Evolutionary conservation across 2,797 vertebrate species (phyloP).

Genomic region (Oreonectes daqikongensis): DNA sequence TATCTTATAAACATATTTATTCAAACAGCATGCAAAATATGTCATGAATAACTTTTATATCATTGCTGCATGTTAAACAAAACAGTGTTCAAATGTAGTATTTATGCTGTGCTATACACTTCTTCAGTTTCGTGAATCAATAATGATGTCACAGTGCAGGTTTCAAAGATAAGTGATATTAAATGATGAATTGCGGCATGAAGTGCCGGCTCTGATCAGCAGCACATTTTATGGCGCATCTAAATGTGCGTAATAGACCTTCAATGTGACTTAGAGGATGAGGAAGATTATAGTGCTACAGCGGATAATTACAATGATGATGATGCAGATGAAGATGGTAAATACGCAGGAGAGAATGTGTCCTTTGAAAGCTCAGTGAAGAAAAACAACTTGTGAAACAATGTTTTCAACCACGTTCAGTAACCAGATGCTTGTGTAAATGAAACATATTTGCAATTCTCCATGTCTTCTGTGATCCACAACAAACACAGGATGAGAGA

Average conservation of each 20-base stretch:
- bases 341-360: conserved; percentile 1
- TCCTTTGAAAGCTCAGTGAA: conserved; percentile 26
- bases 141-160: conserved; percentile 19
- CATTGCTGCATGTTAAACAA: conserved; percentile 34
- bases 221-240: conserved; percentile 19
- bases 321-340: conserved; percentile 38
- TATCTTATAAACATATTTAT: conserved; percentile 38
- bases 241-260: conserved; percentile 25
- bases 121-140: conserved; percentile 30
- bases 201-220: conserved; percentile 2
- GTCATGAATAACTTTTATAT: conserved; percentile 30
- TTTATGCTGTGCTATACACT: conserved; percentile 16
- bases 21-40: conserved; percentile 27
- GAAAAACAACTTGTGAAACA: conserved; percentile 45
- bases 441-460: conserved; percentile 34
- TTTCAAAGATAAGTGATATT: conserved; percentile 36
- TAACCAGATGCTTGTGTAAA: conserved; percentile 51
- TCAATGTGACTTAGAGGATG: conserved; percentile 30
- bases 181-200: conserved; percentile 19
- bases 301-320: conserved; percentile 28
- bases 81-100: conserved; percentile 1
- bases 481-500: not conserved
- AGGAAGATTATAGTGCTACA: conserved; percentile 5
- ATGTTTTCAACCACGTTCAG: conserved; percentile 62
- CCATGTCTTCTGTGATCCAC: conserved; percentile 26